phyloP scores from a whole-genome alignment of 1,140 invertebrate genomes.

The Spodoptera litura region DNA sequence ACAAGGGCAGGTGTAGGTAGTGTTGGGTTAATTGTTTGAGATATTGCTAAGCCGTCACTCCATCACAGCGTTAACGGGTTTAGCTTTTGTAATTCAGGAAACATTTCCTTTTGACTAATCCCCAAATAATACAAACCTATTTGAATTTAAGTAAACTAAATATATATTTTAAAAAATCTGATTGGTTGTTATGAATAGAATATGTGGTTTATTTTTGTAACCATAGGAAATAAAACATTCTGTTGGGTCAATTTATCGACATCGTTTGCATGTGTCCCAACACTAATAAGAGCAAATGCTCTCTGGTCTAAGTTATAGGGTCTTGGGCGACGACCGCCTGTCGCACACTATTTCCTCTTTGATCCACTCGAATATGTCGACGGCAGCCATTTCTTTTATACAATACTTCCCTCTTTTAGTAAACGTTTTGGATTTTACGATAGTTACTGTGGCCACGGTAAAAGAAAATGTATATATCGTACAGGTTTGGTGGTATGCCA shows the following conservation, averaged over 20 bases:
- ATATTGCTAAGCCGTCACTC: slow-evolving; percentile 22
- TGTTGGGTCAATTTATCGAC: slow-evolving; percentile 26
- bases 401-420: slow-evolving; percentile 9
- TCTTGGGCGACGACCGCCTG: slow-evolving; percentile 51
- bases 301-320: slow-evolving; percentile 52
- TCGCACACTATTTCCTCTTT: slow-evolving; percentile 59
- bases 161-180: background rate
- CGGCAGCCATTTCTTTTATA: slow-evolving; percentile 33
- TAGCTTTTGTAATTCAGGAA: background rate
- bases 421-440: slow-evolving; percentile 51
- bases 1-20: slow-evolving; percentile 38
- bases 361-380: slow-evolving; percentile 56
- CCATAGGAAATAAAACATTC: background rate
- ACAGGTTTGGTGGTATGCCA: background rate
- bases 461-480: background rate
- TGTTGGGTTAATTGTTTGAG: slow-evolving; percentile 46
- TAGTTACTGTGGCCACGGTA: background rate
- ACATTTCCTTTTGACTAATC: background rate
- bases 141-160: background rate
- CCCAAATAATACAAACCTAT: background rate
- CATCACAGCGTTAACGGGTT: slow-evolving; percentile 30
- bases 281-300: slow-evolving; percentile 40
- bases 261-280: slow-evolving; percentile 23
- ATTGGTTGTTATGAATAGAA: background rate
- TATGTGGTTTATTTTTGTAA: background rate